Base-by-base conservation (phyloP, 64 coral and sea anemone genomes). In the Actinia tenebrosa region DNA sequence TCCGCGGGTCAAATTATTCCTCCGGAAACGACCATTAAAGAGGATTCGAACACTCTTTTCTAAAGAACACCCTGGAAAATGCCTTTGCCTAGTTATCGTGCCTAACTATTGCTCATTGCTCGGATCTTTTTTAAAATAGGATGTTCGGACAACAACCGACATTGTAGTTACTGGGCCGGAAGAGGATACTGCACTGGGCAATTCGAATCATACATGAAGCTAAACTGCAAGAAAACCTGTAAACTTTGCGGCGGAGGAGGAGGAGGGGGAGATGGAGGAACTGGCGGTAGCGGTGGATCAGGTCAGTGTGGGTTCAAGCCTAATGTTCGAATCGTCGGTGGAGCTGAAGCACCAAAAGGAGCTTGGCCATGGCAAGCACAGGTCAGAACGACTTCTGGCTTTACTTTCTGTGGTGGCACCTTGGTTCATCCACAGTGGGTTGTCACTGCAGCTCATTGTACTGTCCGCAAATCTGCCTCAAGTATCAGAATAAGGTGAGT, bases 321-420 rank as follows among this genome's bases (percentile, higher is more conserved):
- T 8, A 84, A 44, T 30, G 15, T 16, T 1, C 46, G 91, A 45
- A 93, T 93, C 66, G 91, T 93, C 10, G 91, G 91, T 80, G 91
- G 87, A 20, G 82, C 87, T 27, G 75, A 89, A 18, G 91, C 91
- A 2, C 82, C 83, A 3, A 61, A 77, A 44, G 87, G 87, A 59
- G 91, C 87, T 45, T 93, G 91, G 87, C 71, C 91, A 19, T 93
- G 91, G 91, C 91, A 93, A 64, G 91, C 87, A 0, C 82, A 86
- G 62, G 5, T 93, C 56, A 89, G 83, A 27, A 86, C 91, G 7
- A 64, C 15, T 27, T 61, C n/a, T 10, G 87, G 87, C 45, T 93
- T 93, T 59, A 17, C 87, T 5, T 93, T 72, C 87, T 93, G 91
- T 46, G 91, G 91, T 19, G 91, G 91, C 16, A 93, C 91, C 22